Evolutionary conservation across 2,888 invertebrate genomes (phyloP), one percentile per base, ranked within the genome.

Genomic region (Chymomyza amoena): DNA sequence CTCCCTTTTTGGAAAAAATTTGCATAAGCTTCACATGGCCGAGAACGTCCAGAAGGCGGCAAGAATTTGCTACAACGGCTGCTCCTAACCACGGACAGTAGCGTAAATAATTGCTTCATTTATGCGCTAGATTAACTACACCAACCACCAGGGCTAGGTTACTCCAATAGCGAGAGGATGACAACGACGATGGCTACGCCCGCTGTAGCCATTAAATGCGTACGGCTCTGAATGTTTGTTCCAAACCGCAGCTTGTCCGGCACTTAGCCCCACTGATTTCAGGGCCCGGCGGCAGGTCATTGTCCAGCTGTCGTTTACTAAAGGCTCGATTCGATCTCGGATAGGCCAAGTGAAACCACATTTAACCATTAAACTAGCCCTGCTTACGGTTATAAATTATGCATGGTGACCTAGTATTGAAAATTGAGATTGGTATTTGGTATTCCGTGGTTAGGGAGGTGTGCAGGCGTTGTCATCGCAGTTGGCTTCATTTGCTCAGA

Each of bases 251-350:
- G 20, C 54, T 20, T 54, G 54, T 20, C 16, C 54, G 7, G n/a
- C n/a, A 6, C 16, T 54, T 54, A 54, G 9, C 3, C 5, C n/a
- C 4, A 54, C 10, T 54, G 54, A 13, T 20, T 3, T 4, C 18
- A 20, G 54, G 6, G 5, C 15, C 18, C 54, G 54, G 54, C 54
- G n/a, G 16, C 18, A 1, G 54, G 54, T 20, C 54, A 54, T 54
- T 20, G 54, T 54, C 54, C 32, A 36, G 15, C 36, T 60, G 60
- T 6, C 36, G 70, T 66, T 73, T 79, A 70, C 45, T 68, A 64
- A 74, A 67, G n/a, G 16, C 77, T 67, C 70, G 75, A 75, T 85
- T 70, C 68, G 65, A 73, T 81, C 87, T 82, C 87, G 13, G 13
- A 45, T 45, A 45, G 39, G 39, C 10, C 39, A 45, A 45, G 39